Percentiles rank a stretch among this genome's conserved stretches.
Evolutionary conservation across 2,797 vertebrate genomes (phyloP).

Genomic region (Morus bassanus): DNA sequence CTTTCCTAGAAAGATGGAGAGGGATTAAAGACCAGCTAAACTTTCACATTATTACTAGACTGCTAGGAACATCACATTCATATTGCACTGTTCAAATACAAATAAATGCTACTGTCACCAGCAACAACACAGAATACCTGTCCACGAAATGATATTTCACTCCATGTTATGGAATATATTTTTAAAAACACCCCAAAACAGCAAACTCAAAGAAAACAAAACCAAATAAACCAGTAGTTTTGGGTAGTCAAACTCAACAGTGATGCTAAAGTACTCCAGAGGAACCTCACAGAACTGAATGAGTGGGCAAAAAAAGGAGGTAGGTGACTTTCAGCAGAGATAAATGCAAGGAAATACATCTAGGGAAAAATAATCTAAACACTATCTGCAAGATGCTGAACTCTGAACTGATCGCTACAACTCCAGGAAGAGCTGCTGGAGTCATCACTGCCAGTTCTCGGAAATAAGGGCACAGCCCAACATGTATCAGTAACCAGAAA

Average conservation of each 20-base stretch:
- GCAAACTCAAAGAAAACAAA: neutral
- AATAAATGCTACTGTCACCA: neutral
- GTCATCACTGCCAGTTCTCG: neutral
- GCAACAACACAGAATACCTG: neutral
- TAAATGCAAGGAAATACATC: neutral
- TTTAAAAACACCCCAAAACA: neutral
- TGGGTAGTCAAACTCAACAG: neutral
- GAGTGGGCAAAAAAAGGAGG: neutral
- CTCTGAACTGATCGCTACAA: neutral
- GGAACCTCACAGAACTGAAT: neutral
- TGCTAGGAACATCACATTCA: fast-evolving
- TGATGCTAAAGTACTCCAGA: neutral
- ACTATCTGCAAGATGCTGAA: neutral
- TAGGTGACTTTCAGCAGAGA: neutral
- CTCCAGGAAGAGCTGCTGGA: neutral
- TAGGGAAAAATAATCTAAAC: neutral
- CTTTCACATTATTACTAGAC: neutral
- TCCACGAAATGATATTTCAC: neutral
- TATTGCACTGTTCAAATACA: neutral
- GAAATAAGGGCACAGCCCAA: neutral
- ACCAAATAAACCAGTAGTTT: neutral
- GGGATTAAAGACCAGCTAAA: neutral
- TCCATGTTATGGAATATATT: neutral
- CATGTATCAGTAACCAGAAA: neutral
- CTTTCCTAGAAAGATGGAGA: neutral